Base-by-base conservation (phyloP, 2,113 vertebrate genomes). In the Heterocephalus glaber region DNA sequence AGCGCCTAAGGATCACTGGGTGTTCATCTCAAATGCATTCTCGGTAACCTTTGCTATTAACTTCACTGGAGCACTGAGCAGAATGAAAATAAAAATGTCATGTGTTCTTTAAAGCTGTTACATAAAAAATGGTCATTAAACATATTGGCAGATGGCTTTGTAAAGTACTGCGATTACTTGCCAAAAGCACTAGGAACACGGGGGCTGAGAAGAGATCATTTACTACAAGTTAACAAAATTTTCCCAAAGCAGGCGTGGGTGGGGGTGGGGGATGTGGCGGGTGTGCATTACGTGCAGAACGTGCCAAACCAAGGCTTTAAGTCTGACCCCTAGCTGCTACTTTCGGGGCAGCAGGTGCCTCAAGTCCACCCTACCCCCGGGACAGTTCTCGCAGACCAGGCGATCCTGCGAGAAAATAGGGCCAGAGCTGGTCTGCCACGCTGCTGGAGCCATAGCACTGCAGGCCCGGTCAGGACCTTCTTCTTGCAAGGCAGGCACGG, bases 61-160 rank as follows among this genome's bases (percentile, higher is more conserved):
- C 35, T 11, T 92, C 86, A 61, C 63, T 47, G 49, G 61, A 49
- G 88, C 85, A 61, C 20, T 44, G 28, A 20, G 17, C 11, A n/a
- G 70, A 86, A 80, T 86, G 47, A 1, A 56, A 90, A 86, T 60
- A 83, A 92, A 94, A 76, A 68, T 11, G n/a, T 58, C 85, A 80
- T 22, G n/a, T 74, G n/a, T 41, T 61, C 54, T 82, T 66, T 84
- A 76, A 80, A 72, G 41, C 24, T 68, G 95, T 77, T 81, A 65
- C 44, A 80, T 7, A 28, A 38, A 90, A 93, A 92, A 93, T 5
- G 70, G 79, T 79, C 86, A 91, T 52, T 86, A 77, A 90, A 77
- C 22, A 52, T 4, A 70, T 0, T 1, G 52, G n/a, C 56, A 77
- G 81, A 41, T 70, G 44, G 19, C 56, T 95, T 68, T 66, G 80